Percentiles rank a stretch among this genome's conserved stretches.
Evolutionary conservation across 2,113 vertebrate species (phyloP).

Genomic region (Hyperoodon ampullatus): DNA sequence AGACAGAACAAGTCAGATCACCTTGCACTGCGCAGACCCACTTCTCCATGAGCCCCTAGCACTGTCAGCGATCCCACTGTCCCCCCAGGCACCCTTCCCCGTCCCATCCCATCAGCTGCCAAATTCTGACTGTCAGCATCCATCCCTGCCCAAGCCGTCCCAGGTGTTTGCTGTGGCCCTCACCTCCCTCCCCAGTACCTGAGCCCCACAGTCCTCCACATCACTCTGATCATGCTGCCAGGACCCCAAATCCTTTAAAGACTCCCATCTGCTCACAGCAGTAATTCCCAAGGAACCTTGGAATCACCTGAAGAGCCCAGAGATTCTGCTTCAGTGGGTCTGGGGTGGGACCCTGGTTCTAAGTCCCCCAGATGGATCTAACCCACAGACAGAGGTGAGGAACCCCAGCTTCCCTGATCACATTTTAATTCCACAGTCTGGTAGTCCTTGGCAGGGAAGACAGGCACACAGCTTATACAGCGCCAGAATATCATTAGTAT

Average conservation of each 20-base stretch:
- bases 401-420: background rate
- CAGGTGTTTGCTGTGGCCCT: no score
- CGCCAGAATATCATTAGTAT: conserved; percentile 18
- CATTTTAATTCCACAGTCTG: background rate
- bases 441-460: background rate
- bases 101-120: background rate
- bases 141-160: no score
- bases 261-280: background rate
- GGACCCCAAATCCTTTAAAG: background rate
- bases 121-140: no score
- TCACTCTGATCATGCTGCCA: no score
- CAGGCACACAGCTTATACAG: background rate
- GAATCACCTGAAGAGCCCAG: background rate
- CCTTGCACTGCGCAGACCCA: background rate
- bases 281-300: background rate
- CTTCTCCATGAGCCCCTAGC: background rate
- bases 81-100: background rate
- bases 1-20: background rate
- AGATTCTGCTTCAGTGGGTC: background rate
- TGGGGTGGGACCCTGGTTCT: background rate
- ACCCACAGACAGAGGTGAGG: background rate
- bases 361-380: fast-evolving
- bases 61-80: background rate
- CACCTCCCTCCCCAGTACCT: background rate
- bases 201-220: background rate